Evolutionary conservation across 2,888 invertebrate species (phyloP).

Genomic region (Pseudococcus longispinus): DNA sequence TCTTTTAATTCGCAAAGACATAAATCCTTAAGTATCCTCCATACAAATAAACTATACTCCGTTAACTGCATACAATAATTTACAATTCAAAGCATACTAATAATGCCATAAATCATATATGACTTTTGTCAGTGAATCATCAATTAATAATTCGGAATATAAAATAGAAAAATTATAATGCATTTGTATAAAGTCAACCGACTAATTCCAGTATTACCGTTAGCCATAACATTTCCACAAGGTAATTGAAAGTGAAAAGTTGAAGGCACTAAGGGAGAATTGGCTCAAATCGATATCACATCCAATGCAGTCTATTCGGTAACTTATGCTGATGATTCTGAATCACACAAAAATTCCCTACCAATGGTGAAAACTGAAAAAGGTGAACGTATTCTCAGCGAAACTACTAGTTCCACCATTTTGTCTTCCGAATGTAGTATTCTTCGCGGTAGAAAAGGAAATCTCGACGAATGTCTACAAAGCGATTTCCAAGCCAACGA

Average conservation of each 20-base stretch:
- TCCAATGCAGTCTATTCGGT: constrained; percentile 47
- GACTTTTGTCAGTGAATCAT: constrained; percentile 31
- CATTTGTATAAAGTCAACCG: background rate
- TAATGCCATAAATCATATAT: background rate
- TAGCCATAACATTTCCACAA: background rate
- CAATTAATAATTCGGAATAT: constrained; percentile 34
- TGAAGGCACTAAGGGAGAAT: background rate
- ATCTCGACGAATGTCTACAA: background rate
- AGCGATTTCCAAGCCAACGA: background rate
- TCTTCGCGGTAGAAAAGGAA: background rate
- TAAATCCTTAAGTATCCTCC: constrained; percentile 24
- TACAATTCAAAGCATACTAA: constrained; percentile 13
- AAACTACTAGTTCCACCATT: background rate
- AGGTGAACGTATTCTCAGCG: background rate
- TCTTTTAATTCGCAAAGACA: constrained; percentile 34
- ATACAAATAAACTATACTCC: background rate
- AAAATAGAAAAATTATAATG: constrained; percentile 19
- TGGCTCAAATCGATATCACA: background rate
- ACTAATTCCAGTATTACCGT: constrained; percentile 1
- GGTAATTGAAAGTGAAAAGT: background rate
- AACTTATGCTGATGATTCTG: constrained; percentile 30
- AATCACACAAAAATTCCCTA: background rate
- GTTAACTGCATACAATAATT: constrained; percentile 1
- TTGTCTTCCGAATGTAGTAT: no score
- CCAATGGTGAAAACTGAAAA: background rate